Evolutionary conservation across 2,797 vertebrate genomes (phyloP).

Genomic region (Limnodromus scolopaceus): DNA sequence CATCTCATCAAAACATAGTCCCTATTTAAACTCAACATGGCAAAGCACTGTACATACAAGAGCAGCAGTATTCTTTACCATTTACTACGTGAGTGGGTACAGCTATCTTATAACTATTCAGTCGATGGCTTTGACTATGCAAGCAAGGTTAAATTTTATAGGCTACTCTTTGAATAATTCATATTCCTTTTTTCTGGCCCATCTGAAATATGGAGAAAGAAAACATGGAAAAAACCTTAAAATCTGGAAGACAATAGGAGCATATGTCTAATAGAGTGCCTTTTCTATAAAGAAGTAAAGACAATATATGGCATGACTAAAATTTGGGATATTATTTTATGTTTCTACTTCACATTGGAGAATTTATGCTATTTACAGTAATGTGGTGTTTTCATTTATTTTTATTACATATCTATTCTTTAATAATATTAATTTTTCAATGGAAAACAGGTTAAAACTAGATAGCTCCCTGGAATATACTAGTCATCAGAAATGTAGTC

Average conservation of each 20-base stretch:
- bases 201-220: neutral
- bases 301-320: neutral
- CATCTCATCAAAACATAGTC: neutral
- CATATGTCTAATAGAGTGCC: neutral
- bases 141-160: neutral
- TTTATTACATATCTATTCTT: neutral
- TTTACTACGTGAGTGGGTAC: neutral
- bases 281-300: neutral
- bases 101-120: neutral
- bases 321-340: neutral
- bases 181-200: neutral
- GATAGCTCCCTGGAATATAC: neutral
- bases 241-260: neutral
- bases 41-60: neutral
- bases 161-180: neutral
- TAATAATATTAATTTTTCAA: neutral
- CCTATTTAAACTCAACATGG: neutral
- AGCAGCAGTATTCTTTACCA: neutral
- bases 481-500: neutral
- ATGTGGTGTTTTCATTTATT: neutral
- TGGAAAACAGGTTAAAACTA: neutral
- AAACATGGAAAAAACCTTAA: neutral
- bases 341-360: neutral
- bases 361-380: neutral
- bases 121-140: neutral